Percentiles rank a stretch among this genome's conserved stretches.
Evolutionary conservation across 2,888 invertebrate species (phyloP).

Genomic region (Melitaea athalia): DNA sequence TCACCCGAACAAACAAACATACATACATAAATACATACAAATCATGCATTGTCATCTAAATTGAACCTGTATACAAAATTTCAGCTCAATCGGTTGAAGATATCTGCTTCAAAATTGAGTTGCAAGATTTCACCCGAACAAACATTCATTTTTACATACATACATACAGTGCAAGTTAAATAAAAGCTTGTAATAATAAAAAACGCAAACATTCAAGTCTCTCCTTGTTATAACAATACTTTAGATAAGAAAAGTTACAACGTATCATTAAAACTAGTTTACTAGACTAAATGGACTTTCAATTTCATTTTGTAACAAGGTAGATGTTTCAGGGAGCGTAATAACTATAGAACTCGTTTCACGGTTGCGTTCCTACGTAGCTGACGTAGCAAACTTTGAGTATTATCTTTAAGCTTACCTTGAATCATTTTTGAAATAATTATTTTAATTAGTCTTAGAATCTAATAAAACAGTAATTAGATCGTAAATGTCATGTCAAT

Average conservation of each 20-base stretch:
- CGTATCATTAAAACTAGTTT: not conserved
- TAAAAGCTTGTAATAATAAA: too few species aligned
- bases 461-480: not conserved
- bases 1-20: too few species aligned
- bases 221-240: not conserved
- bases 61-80: too few species aligned
- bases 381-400: slow-evolving; percentile 3
- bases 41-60: too few species aligned
- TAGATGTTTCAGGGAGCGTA: slow-evolving; percentile 4
- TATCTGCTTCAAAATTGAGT: too few species aligned
- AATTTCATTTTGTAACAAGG: slow-evolving; percentile 11
- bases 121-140: too few species aligned
- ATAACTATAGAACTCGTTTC: slow-evolving; percentile 23
- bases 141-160: too few species aligned
- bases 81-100: too few species aligned
- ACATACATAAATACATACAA: too few species aligned
- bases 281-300: slow-evolving; percentile 1
- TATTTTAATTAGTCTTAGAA: not conserved
- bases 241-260: not conserved
- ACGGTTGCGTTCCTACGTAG: not conserved
- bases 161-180: too few species aligned
- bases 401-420: slow-evolving; percentile 7
- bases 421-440: slow-evolving; percentile 11
- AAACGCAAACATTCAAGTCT: not conserved
- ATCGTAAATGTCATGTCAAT: too few species aligned